Percentiles rank a stretch among this genome's conserved stretches.
These are phyloP conservation scores for Scaptomyza pallida DNA, from an alignment of 1,140 invertebrate genomes.

Conservation along the genomic window DNA sequence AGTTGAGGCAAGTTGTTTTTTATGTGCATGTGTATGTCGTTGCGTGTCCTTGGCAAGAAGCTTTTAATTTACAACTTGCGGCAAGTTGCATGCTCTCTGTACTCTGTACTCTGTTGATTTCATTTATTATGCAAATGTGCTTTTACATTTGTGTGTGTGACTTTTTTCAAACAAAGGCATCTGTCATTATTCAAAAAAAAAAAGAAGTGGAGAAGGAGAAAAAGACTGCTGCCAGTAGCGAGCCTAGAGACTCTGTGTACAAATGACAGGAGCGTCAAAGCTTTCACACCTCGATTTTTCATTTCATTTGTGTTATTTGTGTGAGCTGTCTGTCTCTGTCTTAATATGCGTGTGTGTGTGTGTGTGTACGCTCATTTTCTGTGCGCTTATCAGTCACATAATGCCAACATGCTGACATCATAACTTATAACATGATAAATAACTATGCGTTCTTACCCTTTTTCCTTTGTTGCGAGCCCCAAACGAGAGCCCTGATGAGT, in stretches of 20 bases:
- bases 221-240: slow-evolving; percentile 12
- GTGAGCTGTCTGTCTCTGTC: slow-evolving; percentile 9
- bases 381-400: slow-evolving; percentile 76
- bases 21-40: slow-evolving; percentile 3
- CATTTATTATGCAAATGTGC: slow-evolving; percentile 72
- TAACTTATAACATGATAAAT: slow-evolving; percentile 83
- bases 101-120: slow-evolving; percentile 52
- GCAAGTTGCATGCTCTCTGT: slow-evolving; percentile 31
- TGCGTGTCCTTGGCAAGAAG: slow-evolving; percentile 61
- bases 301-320: slow-evolving; percentile 66
- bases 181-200: slow-evolving; percentile 65
- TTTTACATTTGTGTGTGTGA: slow-evolving; percentile 14
- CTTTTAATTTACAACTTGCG: slow-evolving; percentile 72
- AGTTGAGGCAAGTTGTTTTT: background rate
- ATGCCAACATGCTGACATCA: slow-evolving; percentile 77
- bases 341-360: slow-evolving; percentile 15
- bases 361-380: slow-evolving; percentile 46
- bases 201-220: no score
- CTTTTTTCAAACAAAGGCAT: slow-evolving; percentile 19
- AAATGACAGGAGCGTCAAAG: slow-evolving; percentile 73
- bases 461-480: slow-evolving; percentile 26
- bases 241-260: slow-evolving; percentile 52
- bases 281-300: slow-evolving; percentile 80
- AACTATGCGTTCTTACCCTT: slow-evolving; percentile 70
- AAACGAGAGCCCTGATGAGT: slow-evolving; percentile 42